These are phyloP conservation scores for Perizoma flavofasciatum DNA, from an alignment of 2,888 invertebrate species.

Conservation along the genomic window DNA sequence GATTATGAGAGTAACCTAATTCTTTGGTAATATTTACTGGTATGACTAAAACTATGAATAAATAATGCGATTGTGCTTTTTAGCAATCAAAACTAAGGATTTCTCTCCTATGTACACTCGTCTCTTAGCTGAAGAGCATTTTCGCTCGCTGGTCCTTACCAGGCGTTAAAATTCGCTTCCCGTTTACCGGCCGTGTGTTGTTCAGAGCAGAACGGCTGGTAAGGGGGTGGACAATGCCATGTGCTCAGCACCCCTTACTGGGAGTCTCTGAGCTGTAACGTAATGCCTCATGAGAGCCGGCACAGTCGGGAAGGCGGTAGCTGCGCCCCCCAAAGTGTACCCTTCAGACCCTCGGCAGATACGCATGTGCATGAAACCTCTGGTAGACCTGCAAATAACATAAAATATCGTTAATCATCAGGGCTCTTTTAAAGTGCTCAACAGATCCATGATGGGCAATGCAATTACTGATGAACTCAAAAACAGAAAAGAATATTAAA, in stretches of 20 bases:
- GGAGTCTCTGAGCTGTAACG: slow-evolving; percentile 93
- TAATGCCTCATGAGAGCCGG: slow-evolving; percentile 98
- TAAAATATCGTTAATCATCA: slow-evolving; percentile 1
- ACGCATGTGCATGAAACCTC: slow-evolving; percentile 98
- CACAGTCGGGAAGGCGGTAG: slow-evolving; percentile 95
- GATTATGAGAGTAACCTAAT: slow-evolving; percentile 52
- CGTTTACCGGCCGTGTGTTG: slow-evolving; percentile 34
- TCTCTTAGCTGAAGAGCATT: slow-evolving; percentile 33
- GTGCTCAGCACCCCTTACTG: slow-evolving; percentile 97
- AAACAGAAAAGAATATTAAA: too few species aligned
- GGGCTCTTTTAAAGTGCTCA: too few species aligned
- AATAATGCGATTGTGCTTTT: slow-evolving; percentile 56
- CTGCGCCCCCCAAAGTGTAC: slow-evolving; percentile 96
- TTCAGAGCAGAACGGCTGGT: slow-evolving; percentile 90
- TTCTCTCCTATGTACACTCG: slow-evolving; percentile 50
- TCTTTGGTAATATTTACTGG: slow-evolving; percentile 80
- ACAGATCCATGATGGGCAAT: too few species aligned
- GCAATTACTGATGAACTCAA: too few species aligned
- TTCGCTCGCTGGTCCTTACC: slow-evolving; percentile 22
- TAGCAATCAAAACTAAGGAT: slow-evolving; percentile 50
- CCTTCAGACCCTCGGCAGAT: slow-evolving; percentile 92
- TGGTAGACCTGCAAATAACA: slow-evolving; percentile 89
- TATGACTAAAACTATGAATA: slow-evolving; percentile 65
- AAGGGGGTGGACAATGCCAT: slow-evolving; percentile 97
- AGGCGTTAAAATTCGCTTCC: slow-evolving; percentile 26